Conservation (phyloP, 2,113 vertebrate species). For the Garra rufa region DNA sequence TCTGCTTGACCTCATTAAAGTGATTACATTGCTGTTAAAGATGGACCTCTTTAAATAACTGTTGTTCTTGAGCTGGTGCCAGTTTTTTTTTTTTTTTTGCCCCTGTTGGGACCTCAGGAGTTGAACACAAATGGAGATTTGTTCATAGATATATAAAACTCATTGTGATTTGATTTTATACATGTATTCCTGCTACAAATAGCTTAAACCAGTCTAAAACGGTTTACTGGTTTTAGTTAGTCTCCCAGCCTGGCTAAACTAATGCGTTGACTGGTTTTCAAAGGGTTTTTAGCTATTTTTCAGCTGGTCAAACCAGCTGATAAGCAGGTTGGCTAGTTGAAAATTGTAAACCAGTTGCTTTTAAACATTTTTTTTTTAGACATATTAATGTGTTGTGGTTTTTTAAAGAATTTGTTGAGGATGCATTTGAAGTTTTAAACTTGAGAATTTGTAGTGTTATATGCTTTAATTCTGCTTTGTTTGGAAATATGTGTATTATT, state of each 20-base stretch:
- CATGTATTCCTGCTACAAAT: not conserved
- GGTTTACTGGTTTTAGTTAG: not conserved
- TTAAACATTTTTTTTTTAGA: too few species aligned
- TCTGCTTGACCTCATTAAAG: not conserved
- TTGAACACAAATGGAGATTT: conserved; percentile 8
- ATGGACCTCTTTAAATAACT: conserved; percentile 52
- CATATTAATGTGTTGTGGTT: not conserved
- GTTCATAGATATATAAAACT: not conserved
- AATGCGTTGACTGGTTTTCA: not conserved
- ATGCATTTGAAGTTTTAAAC: too few species aligned
- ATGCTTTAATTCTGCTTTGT: not conserved
- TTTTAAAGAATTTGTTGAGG: not conserved
- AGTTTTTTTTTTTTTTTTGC: not conserved
- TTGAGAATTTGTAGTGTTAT: not conserved
- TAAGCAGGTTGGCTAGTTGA: not conserved
- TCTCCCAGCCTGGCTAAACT: not conserved
- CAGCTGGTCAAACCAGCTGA: not conserved
- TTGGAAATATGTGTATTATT: not conserved
- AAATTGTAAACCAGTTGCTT: too few species aligned
- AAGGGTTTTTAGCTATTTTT: not conserved
- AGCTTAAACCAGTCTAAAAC: not conserved
- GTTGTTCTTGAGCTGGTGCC: conserved; percentile 13
- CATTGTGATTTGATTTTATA: too few species aligned
- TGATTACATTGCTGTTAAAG: conserved; percentile 3
- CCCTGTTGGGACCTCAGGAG: conserved; percentile 8